phyloP scores from a whole-genome alignment of 2,888 invertebrate species.

The Sabatieria punctata region DNA sequence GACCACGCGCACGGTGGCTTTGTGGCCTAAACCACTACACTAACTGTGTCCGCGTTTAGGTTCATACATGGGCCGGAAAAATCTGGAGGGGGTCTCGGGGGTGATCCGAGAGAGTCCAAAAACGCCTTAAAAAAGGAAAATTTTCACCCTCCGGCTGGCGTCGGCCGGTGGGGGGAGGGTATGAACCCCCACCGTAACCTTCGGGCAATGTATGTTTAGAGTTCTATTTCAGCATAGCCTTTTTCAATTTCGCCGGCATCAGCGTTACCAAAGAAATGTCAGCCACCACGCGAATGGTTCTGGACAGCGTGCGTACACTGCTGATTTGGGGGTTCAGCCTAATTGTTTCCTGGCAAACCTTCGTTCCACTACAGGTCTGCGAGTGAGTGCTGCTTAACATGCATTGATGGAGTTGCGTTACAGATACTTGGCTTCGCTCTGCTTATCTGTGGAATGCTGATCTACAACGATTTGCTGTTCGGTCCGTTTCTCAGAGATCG shows the following conservation, averaged over 20 bases:
- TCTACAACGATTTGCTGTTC: constrained; percentile 43
- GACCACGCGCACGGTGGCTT: no score
- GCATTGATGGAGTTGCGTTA: constrained; percentile 6
- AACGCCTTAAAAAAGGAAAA: no score
- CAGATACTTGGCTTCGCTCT: constrained; percentile 51
- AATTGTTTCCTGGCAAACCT: constrained; percentile 54
- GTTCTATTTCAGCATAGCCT: constrained; percentile 58
- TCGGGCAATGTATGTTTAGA: no score
- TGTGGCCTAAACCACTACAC: no score
- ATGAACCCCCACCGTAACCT: no score
- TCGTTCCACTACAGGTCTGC: constrained; percentile 37
- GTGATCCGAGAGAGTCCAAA: no score
- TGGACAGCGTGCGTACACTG: constrained; percentile 69
- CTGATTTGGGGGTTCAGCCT: constrained; percentile 74
- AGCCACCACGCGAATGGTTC: constrained; percentile 72
- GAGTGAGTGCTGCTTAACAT: no score
- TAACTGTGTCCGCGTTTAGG: no score
- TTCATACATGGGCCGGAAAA: no score
- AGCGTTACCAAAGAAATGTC: constrained; percentile 82
- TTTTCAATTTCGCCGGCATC: constrained; percentile 79
- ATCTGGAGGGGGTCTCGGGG: no score
- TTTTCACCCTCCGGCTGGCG: no score
- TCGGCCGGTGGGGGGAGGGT: no score
- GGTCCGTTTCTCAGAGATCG: constrained; percentile 17
- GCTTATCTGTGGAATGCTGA: constrained; percentile 59